Evolutionary conservation across 2,113 vertebrate species (phyloP).

Genomic region (Monopterus albus): DNA sequence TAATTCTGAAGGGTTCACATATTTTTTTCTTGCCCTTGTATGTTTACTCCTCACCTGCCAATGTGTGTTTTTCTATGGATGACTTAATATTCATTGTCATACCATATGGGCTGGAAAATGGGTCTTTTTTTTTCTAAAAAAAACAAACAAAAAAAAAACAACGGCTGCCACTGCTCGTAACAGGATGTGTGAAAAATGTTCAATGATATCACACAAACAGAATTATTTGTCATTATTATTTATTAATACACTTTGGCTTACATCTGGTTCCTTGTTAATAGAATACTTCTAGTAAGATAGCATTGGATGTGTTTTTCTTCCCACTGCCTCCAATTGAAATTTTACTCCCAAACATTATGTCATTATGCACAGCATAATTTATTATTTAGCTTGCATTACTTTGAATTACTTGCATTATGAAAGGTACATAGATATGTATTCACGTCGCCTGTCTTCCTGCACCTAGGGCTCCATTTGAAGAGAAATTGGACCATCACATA

Average conservation of each 20-base stretch:
- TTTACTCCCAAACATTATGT: background rate
- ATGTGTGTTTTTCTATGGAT: constrained; percentile 33
- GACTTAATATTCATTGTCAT: constrained; percentile 36
- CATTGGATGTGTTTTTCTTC: constrained; percentile 19
- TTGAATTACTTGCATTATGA: constrained; percentile 39
- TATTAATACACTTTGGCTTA: constrained; percentile 50
- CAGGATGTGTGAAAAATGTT: constrained; percentile 23
- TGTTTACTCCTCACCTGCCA: background rate
- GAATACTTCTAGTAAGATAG: constrained; percentile 48
- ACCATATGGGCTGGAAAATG: constrained; percentile 41
- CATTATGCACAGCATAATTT: constrained; percentile 40
- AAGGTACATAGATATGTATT: constrained; percentile 50
- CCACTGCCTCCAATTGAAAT: constrained; percentile 22
- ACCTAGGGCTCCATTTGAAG: constrained; percentile 60
- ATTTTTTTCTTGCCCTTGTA: too few relatives aligned
- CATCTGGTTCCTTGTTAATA: constrained; percentile 51
- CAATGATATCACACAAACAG: constrained; percentile 27
- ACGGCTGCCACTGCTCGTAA: constrained; percentile 34
- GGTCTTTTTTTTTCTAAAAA: constrained; percentile 24
- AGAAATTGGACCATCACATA: constrained; percentile 70
- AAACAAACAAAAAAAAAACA: constrained; percentile 37
- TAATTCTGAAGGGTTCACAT: too few relatives aligned
- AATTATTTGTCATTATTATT: constrained; percentile 56
- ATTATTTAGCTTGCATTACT: constrained; percentile 45
- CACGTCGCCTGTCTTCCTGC: constrained; percentile 45